phyloP scores from a whole-genome alignment of 2,797 vertebrate species.

The Danio albolineatus region DNA sequence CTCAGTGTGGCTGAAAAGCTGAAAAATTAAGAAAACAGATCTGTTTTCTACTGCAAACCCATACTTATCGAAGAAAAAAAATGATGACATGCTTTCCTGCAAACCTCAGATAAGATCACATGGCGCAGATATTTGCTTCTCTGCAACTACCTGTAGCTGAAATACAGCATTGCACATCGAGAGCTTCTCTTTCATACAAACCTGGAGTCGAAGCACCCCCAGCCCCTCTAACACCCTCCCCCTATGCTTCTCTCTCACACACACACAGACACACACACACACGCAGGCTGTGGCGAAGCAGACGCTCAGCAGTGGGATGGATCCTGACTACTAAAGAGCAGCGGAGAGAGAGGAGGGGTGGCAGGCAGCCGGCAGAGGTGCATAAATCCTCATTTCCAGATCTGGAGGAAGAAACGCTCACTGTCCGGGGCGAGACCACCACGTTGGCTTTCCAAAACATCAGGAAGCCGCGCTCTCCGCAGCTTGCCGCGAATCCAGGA shows the following conservation, averaged over 20 bases:
- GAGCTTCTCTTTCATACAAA: constrained; percentile 51
- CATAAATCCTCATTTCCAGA: constrained; percentile 79
- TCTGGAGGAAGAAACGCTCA: constrained; percentile 73
- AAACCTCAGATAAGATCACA: constrained; percentile 38
- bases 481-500: constrained; percentile 71
- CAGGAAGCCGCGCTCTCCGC: constrained; percentile 68
- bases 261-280: constrained; percentile 67
- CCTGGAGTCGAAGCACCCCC: constrained; percentile 56
- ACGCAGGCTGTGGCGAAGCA: constrained; percentile 76
- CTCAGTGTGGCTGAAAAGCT: too few relatives aligned
- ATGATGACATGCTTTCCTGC: constrained; percentile 2
- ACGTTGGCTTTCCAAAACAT: constrained; percentile 66
- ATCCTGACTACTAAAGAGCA: constrained; percentile 88
- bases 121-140: constrained; percentile 39
- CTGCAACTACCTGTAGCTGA: constrained; percentile 60
- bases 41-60: too few relatives aligned
- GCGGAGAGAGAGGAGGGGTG: constrained; percentile 67
- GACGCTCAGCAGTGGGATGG: constrained; percentile 86
- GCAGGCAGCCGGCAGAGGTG: constrained; percentile 73
- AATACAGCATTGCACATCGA: constrained; percentile 39
- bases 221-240: constrained; percentile 20
- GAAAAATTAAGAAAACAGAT: too few relatives aligned
- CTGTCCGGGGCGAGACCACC: constrained; percentile 63
- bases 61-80: not conserved
- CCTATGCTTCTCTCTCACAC: constrained; percentile 57